A percentile compares a stretch with the other conserved stretches of the same genome.
phyloP scores from a whole-genome alignment of 2,797 vertebrate species.

The Leuciscus waleckii region DNA sequence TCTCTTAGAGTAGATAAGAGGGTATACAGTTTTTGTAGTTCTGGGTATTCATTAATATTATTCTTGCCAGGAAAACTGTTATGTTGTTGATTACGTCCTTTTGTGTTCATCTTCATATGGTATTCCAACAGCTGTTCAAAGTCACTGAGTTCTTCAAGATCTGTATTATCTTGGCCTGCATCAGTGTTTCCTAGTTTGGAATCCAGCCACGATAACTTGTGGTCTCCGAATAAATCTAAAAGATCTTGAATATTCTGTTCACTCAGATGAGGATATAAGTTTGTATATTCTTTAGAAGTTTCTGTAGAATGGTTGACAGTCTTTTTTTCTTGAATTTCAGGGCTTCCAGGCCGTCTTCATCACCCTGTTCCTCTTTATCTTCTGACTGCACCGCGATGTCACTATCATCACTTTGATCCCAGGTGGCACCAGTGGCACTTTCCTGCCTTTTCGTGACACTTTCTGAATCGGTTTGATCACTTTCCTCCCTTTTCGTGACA shows the following conservation, averaged over 20 bases:
- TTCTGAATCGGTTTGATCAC: constrained; percentile 10
- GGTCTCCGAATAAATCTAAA: constrained; percentile 68
- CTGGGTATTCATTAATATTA: constrained; percentile 52
- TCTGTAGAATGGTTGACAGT: constrained; percentile 1
- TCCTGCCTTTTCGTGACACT: not conserved
- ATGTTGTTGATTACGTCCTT: constrained; percentile 50
- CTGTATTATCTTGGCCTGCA: constrained; percentile 56
- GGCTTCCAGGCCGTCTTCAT: not conserved
- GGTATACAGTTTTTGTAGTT: constrained; percentile 75
- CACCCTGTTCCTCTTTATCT: not conserved
- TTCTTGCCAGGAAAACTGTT: constrained; percentile 62
- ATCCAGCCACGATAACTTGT: constrained; percentile 77
- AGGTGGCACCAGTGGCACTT: constrained; percentile 8
- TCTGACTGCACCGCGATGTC: not conserved
- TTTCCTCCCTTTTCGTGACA: not conserved
- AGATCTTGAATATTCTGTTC: constrained; percentile 59
- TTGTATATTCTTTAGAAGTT: constrained; percentile 63
- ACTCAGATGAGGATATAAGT: constrained; percentile 66
- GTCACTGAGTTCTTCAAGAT: constrained; percentile 70
- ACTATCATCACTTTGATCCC: constrained; percentile 8
- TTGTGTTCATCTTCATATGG: constrained; percentile 61
- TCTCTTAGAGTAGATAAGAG: constrained; percentile 74
- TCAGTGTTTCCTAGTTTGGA: constrained; percentile 63
- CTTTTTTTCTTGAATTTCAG: constrained; percentile 16
- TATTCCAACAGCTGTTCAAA: constrained; percentile 72